These are phyloP conservation scores for Caenorhabditis auriculariae DNA, from an alignment of 2,888 invertebrate species.

Conservation along the genomic window DNA sequence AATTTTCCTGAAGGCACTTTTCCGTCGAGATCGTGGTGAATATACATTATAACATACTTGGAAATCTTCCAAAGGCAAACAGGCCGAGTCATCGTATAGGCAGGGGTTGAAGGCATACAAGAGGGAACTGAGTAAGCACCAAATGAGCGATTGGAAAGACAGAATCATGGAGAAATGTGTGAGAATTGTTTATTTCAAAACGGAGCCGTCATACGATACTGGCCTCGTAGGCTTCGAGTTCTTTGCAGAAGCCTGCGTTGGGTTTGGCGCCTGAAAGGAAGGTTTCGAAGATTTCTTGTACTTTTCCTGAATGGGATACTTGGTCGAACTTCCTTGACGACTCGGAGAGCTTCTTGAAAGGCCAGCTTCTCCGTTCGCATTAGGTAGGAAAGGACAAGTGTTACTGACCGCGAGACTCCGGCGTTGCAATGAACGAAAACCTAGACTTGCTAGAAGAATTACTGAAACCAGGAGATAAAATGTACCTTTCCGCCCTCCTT, in stretches of 20 bases:
- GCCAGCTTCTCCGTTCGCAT: conserved; percentile 38
- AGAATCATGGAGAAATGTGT: background rate
- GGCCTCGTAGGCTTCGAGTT: too few relatives aligned
- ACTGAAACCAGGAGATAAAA: conserved; percentile 10
- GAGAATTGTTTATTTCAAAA: background rate
- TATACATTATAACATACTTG: too few relatives aligned
- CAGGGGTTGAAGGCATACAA: conserved; percentile 27
- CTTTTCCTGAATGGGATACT: too few relatives aligned
- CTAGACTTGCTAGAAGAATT: too few relatives aligned
- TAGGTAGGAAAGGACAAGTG: conserved; percentile 65
- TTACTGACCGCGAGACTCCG: conserved; percentile 65
- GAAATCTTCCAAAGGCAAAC: conserved; percentile 40
- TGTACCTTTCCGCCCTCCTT: conserved; percentile 25
- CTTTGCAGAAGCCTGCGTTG: too few relatives aligned
- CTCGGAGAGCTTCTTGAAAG: conserved; percentile 57
- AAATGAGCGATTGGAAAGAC: too few relatives aligned
- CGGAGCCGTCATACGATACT: too few relatives aligned
- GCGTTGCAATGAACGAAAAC: conserved; percentile 62
- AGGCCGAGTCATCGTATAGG: conserved; percentile 22
- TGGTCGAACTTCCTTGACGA: conserved; percentile 60
- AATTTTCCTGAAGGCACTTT: too few relatives aligned
- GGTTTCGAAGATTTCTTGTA: too few relatives aligned
- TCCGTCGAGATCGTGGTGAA: too few relatives aligned
- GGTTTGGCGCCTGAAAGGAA: too few relatives aligned
- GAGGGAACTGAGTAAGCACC: background rate